Conservation (phyloP, 2,888 invertebrate genomes). For the Apeira syringaria region DNA sequence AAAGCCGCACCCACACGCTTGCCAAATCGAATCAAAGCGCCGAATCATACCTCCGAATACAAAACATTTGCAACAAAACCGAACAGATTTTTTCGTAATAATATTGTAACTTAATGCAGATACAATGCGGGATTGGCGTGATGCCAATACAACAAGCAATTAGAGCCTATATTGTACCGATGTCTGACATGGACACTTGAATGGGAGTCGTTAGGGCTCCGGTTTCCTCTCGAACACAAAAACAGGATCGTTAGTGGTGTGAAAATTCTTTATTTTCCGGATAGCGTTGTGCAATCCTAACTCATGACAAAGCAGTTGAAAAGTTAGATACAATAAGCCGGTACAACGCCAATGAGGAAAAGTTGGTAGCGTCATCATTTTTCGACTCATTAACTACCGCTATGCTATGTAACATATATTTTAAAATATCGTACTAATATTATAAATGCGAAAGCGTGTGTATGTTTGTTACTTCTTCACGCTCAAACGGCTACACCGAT, state of each 20-base stretch:
- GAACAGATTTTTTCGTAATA: background rate
- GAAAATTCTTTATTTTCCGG: background rate
- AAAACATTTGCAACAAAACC: conserved; percentile 3
- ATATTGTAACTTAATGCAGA: conserved; percentile 19
- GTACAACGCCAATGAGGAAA: too few species aligned
- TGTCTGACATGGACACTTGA: conserved; percentile 25
- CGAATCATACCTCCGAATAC: conserved; percentile 1
- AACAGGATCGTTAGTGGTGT: conserved; percentile 9
- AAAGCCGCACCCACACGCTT: background rate
- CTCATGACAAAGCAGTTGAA: too few species aligned
- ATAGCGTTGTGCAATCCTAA: background rate
- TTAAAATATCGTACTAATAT: too few species aligned
- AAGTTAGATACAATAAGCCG: too few species aligned
- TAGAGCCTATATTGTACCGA: conserved; percentile 30
- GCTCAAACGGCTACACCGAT: too few species aligned
- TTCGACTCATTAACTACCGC: too few species aligned
- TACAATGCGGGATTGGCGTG: conserved; percentile 28
- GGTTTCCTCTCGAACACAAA: conserved; percentile 11
- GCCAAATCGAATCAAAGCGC: conserved; percentile 1
- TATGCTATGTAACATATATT: too few species aligned
- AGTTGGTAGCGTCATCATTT: too few species aligned
- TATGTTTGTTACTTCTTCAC: too few species aligned
- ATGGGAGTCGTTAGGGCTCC: conserved; percentile 20
- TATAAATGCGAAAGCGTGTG: too few species aligned
- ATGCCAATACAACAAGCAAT: conserved; percentile 34